Percentiles rank a stretch among this genome's conserved stretches.
phyloP scores from a whole-genome alignment of 2,113 vertebrate genomes.

The Dipodomys spectabilis region DNA sequence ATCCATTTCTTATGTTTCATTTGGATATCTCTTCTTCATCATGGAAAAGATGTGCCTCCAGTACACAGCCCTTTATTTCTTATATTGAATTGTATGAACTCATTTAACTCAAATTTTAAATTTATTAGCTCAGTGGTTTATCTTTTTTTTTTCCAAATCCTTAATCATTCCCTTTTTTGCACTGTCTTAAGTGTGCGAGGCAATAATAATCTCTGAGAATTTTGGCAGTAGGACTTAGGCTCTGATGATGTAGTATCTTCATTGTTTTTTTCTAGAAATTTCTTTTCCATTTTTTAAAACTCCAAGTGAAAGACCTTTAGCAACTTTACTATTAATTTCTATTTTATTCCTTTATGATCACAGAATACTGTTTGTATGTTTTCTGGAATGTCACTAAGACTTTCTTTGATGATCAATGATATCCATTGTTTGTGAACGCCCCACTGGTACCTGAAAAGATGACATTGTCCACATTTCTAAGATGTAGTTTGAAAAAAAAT shows the following conservation, averaged over 20 bases:
- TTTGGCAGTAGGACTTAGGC: background rate
- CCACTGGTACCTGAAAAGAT: background rate
- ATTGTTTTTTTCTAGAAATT: slow-evolving; percentile 43
- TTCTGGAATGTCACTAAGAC: background rate
- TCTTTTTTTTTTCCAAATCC: background rate
- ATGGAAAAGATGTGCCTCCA: background rate
- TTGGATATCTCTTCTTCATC: slow-evolving; percentile 29
- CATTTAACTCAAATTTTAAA: background rate
- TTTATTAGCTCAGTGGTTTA: background rate
- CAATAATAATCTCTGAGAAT: background rate
- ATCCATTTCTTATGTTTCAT: background rate
- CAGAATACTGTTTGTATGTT: slow-evolving; percentile 29
- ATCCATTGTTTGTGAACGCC: background rate
- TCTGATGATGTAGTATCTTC: background rate
- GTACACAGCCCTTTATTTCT: background rate
- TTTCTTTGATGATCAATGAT: slow-evolving; percentile 37
- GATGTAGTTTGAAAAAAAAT: background rate
- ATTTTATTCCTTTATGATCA: slow-evolving; percentile 22
- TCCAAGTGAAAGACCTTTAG: background rate
- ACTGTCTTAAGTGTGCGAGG: background rate
- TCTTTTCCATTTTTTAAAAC: slow-evolving; percentile 20
- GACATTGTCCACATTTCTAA: background rate
- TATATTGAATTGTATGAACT: background rate
- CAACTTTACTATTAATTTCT: slow-evolving; percentile 26
- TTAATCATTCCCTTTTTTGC: slow-evolving; percentile 46